Base-by-base conservation (phyloP, 1,140 invertebrate genomes). In the Drosophila azteca region DNA sequence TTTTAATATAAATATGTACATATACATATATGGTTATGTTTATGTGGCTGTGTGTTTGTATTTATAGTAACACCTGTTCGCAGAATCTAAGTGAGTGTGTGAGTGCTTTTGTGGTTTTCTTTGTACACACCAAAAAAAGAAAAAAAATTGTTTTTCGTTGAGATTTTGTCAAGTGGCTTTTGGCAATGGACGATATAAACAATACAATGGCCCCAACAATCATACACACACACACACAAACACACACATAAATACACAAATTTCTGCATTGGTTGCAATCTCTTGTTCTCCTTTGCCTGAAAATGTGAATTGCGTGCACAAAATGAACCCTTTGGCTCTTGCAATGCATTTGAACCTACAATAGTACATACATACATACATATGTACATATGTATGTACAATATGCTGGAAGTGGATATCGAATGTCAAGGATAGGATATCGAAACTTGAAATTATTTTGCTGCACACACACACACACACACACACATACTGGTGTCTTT, bases 101-200 rank as follows among this genome's bases (percentile, higher is more conserved):
- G 13, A 61, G 44, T 57, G 26, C 59, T 57, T 54, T 57, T 79
- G 71, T 70, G 59, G 54, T 60, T 58, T 63, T 69, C 69, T 82
- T 80, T 80, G 79, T 77, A 54, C 51, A 29, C 41, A 41, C 60
- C 24, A 48, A 53, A 13, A 55, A 29, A 0, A 5, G 11, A 44
- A 35, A 26, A 15, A 54, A 75, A 79, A 70, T 41, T 29, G 49
- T 41, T 58, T 26, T 48, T 57, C 58, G 53, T 66, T 50, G 29
- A 66, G 60, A 78, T 83, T 85, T 81, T 75, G 82, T 87, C 82
- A 85, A 87, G 82, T 87, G 74, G 75, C 81, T 80, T 75, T 80
- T 78, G 81, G 75, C 82, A 87, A 78, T 81, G 82, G 68, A 64
- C 66, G 81, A 65, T 66, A 81, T 87, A 85, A 82, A 81, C 82